Percentiles rank a stretch among this genome's conserved stretches.
These are phyloP conservation scores for Columba guinea DNA, from an alignment of 2,797 vertebrate genomes.

Conservation along the genomic window DNA sequence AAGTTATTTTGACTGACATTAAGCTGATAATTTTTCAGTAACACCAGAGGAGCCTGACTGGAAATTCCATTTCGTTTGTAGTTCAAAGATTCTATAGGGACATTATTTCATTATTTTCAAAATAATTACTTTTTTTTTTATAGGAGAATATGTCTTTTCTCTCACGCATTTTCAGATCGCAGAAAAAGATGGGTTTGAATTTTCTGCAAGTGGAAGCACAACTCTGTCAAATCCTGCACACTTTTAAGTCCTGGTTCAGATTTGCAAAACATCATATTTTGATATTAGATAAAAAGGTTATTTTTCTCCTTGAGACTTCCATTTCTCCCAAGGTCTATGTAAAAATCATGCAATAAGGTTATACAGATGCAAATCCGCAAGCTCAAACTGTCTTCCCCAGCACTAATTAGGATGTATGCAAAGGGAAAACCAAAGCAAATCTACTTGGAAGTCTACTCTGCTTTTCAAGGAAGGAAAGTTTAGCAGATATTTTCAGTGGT, in stretches of 20 bases:
- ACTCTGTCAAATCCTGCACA: background rate
- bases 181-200: background rate
- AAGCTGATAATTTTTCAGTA: background rate
- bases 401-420: background rate
- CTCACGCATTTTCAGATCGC: background rate
- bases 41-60: background rate
- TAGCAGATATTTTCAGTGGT: background rate
- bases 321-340: background rate
- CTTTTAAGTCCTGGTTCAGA: background rate
- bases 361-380: background rate
- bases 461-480: background rate
- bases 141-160: background rate
- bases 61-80: background rate
- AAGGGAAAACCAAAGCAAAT: background rate
- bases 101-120: slow-evolving; percentile 11
- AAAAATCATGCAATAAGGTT: background rate
- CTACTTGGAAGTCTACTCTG: background rate
- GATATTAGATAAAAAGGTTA: background rate
- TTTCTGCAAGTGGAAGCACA: background rate
- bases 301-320: background rate
- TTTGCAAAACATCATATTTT: background rate
- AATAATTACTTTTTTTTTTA: background rate
- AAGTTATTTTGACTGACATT: background rate
- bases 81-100: background rate
- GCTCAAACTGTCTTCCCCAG: background rate